Base-by-base conservation (phyloP, 2,888 invertebrate genomes). In the Argyra leucocephala region DNA sequence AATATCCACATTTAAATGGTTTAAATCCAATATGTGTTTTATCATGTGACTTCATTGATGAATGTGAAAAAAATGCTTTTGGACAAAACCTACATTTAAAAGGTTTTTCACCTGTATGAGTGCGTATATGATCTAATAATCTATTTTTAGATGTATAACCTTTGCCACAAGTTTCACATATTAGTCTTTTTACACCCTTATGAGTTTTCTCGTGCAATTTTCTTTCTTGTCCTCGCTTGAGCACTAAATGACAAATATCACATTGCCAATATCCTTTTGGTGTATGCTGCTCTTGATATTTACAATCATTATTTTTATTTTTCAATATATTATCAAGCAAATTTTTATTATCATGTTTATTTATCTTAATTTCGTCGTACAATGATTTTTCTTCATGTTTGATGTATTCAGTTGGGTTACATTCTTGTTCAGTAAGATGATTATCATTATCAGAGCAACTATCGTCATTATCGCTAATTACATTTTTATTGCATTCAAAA, bases 101-200 rank as follows among this genome's bases (percentile, higher is more conserved):
- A 2, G 48, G 48, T 18, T 18, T 48, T 48, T 48, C 48, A 18
- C 48, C 48, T 18, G 48, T 48, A n/a, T 48, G 48, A 12, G 48
- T 48, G 2, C 48, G 12, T 18, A 48, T 48, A 48, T 48, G 48
- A 18, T 48, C 48, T 48, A 48, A 48, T 18, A 48, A n/a, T 15
- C 48, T 15, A n/a, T 48, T 48, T 18, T 21, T 61, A 61, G 21
- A 21, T n/a, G 24, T 61, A 61, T 61, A 61, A 21, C 61, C 61
- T 31, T 61, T 61, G 2, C 61, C 61, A 12, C 61, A 61, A 1
- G 61, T 61, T 31, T 61, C 61, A 21, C 61, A 61, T 21, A 61
- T 61, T 3, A 61, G 18, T n/a, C 61, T 24, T 61, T 61, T 61
- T 2, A 61, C 61, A 31, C 61, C 61, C 12, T 31, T 24, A 31